Evolutionary conservation across 2,888 invertebrate genomes (phyloP).

Genomic region (Carterocephalus palaemon): DNA sequence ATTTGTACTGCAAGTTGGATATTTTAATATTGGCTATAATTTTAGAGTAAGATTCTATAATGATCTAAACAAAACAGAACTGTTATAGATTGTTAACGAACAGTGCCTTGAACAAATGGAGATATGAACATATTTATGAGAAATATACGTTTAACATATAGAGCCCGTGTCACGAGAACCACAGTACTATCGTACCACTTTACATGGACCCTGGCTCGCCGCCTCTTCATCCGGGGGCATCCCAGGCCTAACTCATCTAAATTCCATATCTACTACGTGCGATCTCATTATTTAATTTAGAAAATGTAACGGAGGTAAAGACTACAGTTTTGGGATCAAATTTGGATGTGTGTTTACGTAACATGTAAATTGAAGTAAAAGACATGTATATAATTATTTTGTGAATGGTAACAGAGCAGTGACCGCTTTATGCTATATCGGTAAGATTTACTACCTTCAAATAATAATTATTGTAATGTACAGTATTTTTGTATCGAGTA

Average conservation of each 20-base stretch:
- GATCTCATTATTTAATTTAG: conserved; percentile 79
- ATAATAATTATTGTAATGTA: conserved; percentile 74
- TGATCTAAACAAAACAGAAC: conserved; percentile 62
- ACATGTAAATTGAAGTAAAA: conserved; percentile 68
- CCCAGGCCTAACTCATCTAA: conserved; percentile 53
- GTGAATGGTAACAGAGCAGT: conserved; percentile 70
- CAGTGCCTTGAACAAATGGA: conserved; percentile 72
- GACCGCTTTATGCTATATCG: conserved; percentile 59
- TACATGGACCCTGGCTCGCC: conserved; percentile 2
- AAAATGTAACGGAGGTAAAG: conserved; percentile 77
- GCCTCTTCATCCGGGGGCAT: too few species aligned
- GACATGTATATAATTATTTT: conserved; percentile 66
- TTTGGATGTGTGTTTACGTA: conserved; percentile 76
- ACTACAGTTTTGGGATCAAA: conserved; percentile 78
- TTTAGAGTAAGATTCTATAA: conserved; percentile 65
- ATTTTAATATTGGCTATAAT: conserved; percentile 77
- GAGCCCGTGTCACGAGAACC: conserved; percentile 8
- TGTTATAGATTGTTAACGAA: conserved; percentile 69
- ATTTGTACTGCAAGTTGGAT: conserved; percentile 69
- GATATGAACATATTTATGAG: conserved; percentile 62
- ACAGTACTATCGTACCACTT: conserved; percentile 10
- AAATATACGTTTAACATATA: conserved; percentile 49
- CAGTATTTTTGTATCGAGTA: conserved; percentile 78
- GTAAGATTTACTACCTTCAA: conserved; percentile 71
- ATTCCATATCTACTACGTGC: conserved; percentile 72